Evolutionary conservation across 1,140 invertebrate species (phyloP), one percentile per base, ranked within the genome.

Genomic region (Ostrea edulis): DNA sequence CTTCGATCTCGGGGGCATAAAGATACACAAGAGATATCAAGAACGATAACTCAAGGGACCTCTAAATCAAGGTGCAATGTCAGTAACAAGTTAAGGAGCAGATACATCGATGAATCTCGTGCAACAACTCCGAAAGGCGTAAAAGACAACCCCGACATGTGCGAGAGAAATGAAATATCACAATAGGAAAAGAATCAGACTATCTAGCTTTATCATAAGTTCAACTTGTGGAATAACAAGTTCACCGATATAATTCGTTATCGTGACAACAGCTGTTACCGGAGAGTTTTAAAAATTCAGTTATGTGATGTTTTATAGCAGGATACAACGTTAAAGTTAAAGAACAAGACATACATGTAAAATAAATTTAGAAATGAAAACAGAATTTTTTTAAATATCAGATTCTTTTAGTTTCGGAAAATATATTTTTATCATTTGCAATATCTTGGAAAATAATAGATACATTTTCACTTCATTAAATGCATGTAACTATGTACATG

Each of bases 41-140:
- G 55, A 62, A 62, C 55, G 14, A 62, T 62, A 62, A 44, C 35
- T 44, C 35, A 2, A 20, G 55, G 55, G 55, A n/a, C 17, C 55
- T 8, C 55, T 62, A 62, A 62, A 62, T 62, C 55, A 62, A n/a
- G 5, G 14, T 20, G 17, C 8, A 20, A 5, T 62, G n/a, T 62
- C 17, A 2, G 55, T 62, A 17, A 20, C 55, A 17, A n/a, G n/a
- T n/a, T n/a, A n/a, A 5, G 14, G 17, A n/a, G 17, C 55, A 20
- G 55, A 62, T 62, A n/a, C n/a, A 62, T 62, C 55, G 55, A 62
- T 62, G n/a, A 62, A 62, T 20, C 17, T 62, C 55, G 55, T 62
- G 55, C 55, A 62, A n/a, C 55, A 62, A 62, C 55, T 20, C 17
- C 14, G 17, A 62, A 62, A 62, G 55, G 7, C n/a, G 14, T 20